Evolutionary conservation across 1,140 invertebrate species (phyloP).

Genomic region (Dinothrombium tinctorium): DNA sequence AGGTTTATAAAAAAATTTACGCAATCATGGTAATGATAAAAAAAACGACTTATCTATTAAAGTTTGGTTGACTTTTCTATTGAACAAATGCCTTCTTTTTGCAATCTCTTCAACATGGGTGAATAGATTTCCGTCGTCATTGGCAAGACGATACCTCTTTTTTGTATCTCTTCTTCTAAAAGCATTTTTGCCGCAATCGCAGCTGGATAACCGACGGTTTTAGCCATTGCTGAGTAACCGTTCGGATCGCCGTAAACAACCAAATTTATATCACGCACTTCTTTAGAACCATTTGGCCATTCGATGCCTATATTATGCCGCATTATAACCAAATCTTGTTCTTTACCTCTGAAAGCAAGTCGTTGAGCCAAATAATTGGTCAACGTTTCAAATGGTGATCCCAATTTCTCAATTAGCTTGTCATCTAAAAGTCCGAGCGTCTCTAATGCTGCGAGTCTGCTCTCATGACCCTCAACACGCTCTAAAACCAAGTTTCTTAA

Average conservation of each 20-base stretch:
- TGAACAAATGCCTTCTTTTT: constrained; percentile 47
- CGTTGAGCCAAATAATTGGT: constrained; percentile 42
- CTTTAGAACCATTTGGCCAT: constrained; percentile 60
- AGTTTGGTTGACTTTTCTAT: constrained; percentile 1
- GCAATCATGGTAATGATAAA: no score
- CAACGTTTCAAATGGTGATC: constrained; percentile 73
- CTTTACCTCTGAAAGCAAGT: constrained; percentile 31
- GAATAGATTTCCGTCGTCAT: constrained; percentile 71
- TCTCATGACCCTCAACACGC: constrained; percentile 37
- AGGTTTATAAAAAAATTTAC: no score
- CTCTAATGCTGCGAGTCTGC: constrained; percentile 44
- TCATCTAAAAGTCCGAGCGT: constrained; percentile 67
- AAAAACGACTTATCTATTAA: no score
- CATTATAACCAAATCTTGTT: constrained; percentile 79
- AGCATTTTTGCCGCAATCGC: constrained; percentile 95
- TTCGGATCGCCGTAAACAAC: constrained; percentile 66
- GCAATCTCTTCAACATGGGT: constrained; percentile 58
- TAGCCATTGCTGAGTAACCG: constrained; percentile 87
- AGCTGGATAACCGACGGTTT: constrained; percentile 82
- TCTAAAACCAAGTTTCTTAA: constrained; percentile 52
- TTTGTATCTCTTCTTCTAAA: constrained; percentile 88
- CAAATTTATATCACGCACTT: constrained; percentile 67
- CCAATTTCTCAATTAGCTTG: constrained; percentile 46
- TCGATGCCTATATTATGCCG: constrained; percentile 74
- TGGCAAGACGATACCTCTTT: constrained; percentile 68